These are phyloP conservation scores for Aporophyla nigra DNA, from an alignment of 2,888 invertebrate genomes.

Conservation along the genomic window DNA sequence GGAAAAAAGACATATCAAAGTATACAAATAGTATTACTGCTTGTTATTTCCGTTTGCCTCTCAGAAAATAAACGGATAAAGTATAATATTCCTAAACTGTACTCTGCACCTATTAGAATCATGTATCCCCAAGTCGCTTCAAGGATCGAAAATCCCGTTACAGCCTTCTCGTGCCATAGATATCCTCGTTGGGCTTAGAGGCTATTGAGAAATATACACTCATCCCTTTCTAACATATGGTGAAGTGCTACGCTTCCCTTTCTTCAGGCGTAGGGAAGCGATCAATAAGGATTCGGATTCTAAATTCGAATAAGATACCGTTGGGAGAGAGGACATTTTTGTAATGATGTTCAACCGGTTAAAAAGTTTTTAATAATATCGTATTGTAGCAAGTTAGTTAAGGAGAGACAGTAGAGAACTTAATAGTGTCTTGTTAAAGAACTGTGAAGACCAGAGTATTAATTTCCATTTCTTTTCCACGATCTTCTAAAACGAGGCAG, in stretches of 20 bases:
- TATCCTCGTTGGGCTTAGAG: slow-evolving; percentile 72
- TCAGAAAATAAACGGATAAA: slow-evolving; percentile 7
- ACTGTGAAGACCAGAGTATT: not conserved
- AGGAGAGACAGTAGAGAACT: not conserved
- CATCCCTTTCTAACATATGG: slow-evolving; percentile 68
- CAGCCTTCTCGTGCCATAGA: slow-evolving; percentile 67
- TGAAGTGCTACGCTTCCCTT: slow-evolving; percentile 58
- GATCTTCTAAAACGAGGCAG: not conserved
- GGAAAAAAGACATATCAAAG: not conserved
- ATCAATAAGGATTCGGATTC: slow-evolving; percentile 85
- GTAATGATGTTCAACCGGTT: slow-evolving; percentile 50
- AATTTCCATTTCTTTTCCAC: not conserved
- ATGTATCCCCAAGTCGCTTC: slow-evolving; percentile 47
- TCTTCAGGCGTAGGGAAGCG: slow-evolving; percentile 72
- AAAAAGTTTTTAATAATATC: slow-evolving; percentile 32
- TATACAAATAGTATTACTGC: not conserved
- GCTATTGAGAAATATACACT: slow-evolving; percentile 63
- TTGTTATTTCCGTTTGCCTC: not conserved
- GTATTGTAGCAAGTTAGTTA: slow-evolving; percentile 14
- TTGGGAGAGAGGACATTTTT: slow-evolving; percentile 65
- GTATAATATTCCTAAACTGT: slow-evolving; percentile 14
- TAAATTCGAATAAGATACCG: slow-evolving; percentile 78
- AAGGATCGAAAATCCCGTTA: slow-evolving; percentile 65
- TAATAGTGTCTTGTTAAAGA: not conserved
- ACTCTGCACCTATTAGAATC: slow-evolving; percentile 49